Evolutionary conservation across 2,113 vertebrate species (phyloP), one percentile per base, ranked within the genome.

Genomic region (Fregata magnificens): DNA sequence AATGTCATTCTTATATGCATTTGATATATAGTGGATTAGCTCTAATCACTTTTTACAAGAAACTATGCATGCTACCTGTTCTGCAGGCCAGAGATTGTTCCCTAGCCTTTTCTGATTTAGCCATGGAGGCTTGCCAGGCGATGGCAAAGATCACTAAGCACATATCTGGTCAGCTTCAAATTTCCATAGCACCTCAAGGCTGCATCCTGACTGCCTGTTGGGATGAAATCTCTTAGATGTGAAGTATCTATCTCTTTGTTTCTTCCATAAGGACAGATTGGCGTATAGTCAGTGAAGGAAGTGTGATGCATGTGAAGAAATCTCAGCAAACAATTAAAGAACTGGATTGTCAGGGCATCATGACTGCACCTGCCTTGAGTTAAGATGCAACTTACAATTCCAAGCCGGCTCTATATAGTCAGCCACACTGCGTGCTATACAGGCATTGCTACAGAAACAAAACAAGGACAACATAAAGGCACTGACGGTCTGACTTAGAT

Each of bases 241-340:
- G 31, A 78, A 70, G 18, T 22, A 49, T 40, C 36, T 58, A 14
- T 40, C 10, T 74, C 11, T 19, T 66, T 34, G 22, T 67, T 69
- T 47, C 16, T 77, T 81, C 32, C 59, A 5, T 36, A 52, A 52
- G 13, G 26, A 65, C 26, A 36, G 31, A 44, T 34, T 24, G 22
- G 2, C 34, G 15, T 24, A 53, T 5, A 38, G 7, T 34, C 19
- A 77, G 6, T n/a, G 36, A 59, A 19, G 6, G 17, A 91, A 84
- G 8, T 44, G 21, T 5, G 3, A 52, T 38, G 11, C 8, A 82
- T 71, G 66, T 71, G 28, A 70, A 82, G 36, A 92, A 74, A 53
- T 38, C 34, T 72, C 40, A 61, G 16, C 1, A 7, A 72, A 59
- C 4, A 47, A 14, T 28, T 0, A 0, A 84, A 77, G 36, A 77